These are phyloP conservation scores for Chiloscyllium plagiosum DNA, from an alignment of 2,113 vertebrate species.

Conservation along the genomic window DNA sequence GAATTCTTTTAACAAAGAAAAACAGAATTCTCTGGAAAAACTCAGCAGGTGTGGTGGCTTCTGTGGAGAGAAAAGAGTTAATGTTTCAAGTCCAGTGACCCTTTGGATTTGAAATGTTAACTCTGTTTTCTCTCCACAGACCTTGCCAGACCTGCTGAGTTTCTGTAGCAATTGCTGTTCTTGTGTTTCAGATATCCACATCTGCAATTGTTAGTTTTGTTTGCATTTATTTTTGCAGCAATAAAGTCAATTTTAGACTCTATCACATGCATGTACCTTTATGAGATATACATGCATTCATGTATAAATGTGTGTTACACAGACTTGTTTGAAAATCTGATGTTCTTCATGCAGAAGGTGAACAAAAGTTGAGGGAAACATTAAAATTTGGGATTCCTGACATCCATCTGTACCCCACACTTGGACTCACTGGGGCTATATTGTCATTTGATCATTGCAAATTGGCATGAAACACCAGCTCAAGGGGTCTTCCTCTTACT, in stretches of 20 bases:
- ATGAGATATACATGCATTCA: background rate
- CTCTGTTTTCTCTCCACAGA: too few species aligned
- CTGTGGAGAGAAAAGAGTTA: too few species aligned
- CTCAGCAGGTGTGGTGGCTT: too few species aligned
- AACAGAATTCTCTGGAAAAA: too few species aligned
- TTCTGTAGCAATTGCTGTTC: too few species aligned
- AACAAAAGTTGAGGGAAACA: background rate
- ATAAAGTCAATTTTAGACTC: background rate
- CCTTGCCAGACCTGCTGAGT: too few species aligned
- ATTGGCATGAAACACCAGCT: background rate
- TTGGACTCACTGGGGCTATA: background rate
- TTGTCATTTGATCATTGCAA: background rate
- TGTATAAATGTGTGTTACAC: background rate
- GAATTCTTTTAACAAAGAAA: background rate
- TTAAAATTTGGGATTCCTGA: background rate
- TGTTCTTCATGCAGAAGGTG: background rate
- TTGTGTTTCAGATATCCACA: too few species aligned
- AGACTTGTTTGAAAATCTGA: background rate
- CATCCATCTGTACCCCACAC: background rate
- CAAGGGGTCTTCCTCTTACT: background rate
- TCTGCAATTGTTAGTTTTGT: too few species aligned
- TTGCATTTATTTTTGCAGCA: background rate
- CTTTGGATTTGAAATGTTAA: too few species aligned
- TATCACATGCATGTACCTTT: background rate
- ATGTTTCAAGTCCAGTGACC: too few species aligned